Base-by-base conservation (phyloP, 1,140 invertebrate genomes). In the Conus ventricosus region DNA sequence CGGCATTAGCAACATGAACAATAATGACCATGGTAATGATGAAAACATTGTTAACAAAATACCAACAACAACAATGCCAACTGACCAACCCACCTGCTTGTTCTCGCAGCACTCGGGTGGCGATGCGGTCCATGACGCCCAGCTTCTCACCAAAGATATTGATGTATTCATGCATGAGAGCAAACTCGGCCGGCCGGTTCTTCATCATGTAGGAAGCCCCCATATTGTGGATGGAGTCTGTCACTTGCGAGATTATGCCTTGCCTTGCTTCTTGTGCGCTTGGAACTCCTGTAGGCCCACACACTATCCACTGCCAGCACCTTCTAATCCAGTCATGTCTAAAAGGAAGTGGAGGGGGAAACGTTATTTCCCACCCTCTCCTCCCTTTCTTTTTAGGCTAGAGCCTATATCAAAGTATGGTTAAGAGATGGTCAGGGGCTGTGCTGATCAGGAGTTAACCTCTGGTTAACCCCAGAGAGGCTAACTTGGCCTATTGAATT, bases 91-190 rank as follows among this genome's bases (percentile, higher is more conserved):
- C 93, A 96, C 96, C 96, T 95, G 96, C 95, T 89, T 97, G 95
- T 94, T 97, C 97, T 93, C 97, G 97, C n/a, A 96, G 94, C 90
- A 97, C 96, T 84, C 97, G 95, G 91, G 96, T 96, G 88, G 96
- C 96, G 87, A 97, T 97, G 92, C 96, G 96, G 91, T 97, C 97
- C 88, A 97, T 96, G 4, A 96, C 96, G 8, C 93, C 92, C 17
- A 97, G 94, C 93, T 97, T 97, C 88, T 97, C 97, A 25, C 96
- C 95, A 81, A 97, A 95, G 25, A 95, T 95, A 88, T 94, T 95
- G 90, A 97, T 96, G 93, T 97, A 97, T 83, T 96, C 96, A 87
- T 96, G 96, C 84, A 96, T 95, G 85, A 96, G 95, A 81, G 97
- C 96, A 93, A 97, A 97, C 93, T 97, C 97, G 25, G 96, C 95